Evolutionary conservation across 2,113 vertebrate species (phyloP).

Genomic region (Illadopsis cleaveri): DNA sequence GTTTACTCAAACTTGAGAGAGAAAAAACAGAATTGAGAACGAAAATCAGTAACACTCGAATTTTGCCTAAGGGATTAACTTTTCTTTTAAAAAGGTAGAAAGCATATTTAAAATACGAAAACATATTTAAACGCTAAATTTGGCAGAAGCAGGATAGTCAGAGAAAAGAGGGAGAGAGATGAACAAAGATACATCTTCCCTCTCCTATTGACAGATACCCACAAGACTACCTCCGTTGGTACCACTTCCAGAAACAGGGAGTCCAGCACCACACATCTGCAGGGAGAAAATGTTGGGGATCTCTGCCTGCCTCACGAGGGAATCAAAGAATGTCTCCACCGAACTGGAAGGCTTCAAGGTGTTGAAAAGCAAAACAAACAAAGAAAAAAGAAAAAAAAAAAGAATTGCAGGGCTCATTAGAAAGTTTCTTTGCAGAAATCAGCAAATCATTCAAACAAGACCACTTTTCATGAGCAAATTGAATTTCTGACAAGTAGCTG

Average conservation of each 20-base stretch:
- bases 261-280: slow-evolving; percentile 94
- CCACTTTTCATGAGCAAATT: background rate
- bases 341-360: slow-evolving; percentile 88
- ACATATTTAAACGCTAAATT: background rate
- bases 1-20: background rate
- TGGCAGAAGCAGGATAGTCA: background rate
- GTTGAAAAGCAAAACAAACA: background rate
- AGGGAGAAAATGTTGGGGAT: slow-evolving; percentile 93
- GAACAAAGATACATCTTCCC: slow-evolving; percentile 35
- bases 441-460: background rate
- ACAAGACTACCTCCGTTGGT: slow-evolving; percentile 92
- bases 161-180: slow-evolving; percentile 21
- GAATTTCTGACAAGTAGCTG: background rate
- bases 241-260: slow-evolving; percentile 76
- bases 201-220: slow-evolving; percentile 79
- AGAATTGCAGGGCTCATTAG: background rate
- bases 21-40: background rate
- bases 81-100: background rate
- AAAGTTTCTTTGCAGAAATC: background rate
- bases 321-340: slow-evolving; percentile 94
- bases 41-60: background rate
- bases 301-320: slow-evolving; percentile 84
- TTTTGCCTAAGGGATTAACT: background rate
- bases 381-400: background rate
- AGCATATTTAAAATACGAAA: background rate